These are phyloP conservation scores for Lepidiolamprologus cunningtoni DNA, from an alignment of 2,113 vertebrate species.

Conservation along the genomic window DNA sequence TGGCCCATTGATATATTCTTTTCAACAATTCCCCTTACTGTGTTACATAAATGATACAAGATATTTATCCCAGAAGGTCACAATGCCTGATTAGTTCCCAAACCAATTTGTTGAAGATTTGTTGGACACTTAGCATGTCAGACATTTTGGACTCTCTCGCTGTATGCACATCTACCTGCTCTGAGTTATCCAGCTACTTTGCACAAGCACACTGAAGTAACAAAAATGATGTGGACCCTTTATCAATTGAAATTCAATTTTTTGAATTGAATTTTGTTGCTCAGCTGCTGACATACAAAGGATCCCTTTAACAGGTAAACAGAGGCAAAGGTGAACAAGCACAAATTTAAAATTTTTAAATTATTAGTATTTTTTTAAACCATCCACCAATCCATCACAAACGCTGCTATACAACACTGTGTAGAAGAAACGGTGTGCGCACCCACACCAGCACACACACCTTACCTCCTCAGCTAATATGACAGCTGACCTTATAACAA, in stretches of 20 bases:
- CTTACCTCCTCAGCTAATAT: background rate
- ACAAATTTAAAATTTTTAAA: background rate
- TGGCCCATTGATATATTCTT: background rate
- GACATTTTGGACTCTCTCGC: background rate
- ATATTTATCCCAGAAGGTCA: background rate
- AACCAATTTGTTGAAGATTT: background rate
- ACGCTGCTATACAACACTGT: background rate
- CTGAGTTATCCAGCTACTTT: background rate
- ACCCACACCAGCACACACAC: background rate
- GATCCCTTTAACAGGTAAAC: background rate
- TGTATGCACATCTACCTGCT: background rate
- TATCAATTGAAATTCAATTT: background rate
- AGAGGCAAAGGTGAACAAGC: background rate
- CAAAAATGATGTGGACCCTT: background rate
- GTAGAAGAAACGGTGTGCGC: background rate
- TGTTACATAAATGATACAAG: background rate
- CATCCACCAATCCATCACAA: background rate
- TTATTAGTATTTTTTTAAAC: background rate
- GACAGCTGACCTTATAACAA: conserved; percentile 28
- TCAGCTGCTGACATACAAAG: background rate
- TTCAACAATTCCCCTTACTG: background rate
- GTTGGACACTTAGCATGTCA: background rate
- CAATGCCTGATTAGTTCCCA: background rate
- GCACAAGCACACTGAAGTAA: background rate
- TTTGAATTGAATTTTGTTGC: background rate